Base-by-base conservation (phyloP, 92 coral and sea anemone genomes). In the Montipora capitata region DNA sequence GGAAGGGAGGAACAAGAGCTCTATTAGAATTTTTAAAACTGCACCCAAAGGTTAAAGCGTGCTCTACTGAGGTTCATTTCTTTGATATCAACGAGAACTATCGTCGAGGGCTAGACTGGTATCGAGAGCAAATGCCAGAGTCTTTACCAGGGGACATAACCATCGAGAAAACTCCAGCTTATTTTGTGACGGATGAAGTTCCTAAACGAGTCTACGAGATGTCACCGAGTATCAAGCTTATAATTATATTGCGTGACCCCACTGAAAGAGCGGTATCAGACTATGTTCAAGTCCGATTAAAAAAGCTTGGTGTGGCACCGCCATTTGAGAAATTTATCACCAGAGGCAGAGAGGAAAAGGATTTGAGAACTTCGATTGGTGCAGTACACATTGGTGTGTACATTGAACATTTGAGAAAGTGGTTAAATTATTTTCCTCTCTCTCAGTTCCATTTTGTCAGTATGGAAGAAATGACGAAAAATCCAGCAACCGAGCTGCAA, bases 91-190 rank as follows among this genome's bases (percentile, higher is more conserved):
- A 89, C 9, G 79, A 81, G 39, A 93, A 86, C 11, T 88, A 93
- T 66, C 42, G 12, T 62, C 86, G 88, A 15, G 95, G 94, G 10
- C 45, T 89, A 0, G 91, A 91, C 63, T 95, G 98, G 98, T 95
- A 95, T 75, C 79, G 96, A 56, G 64, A 74, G 3, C 77, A 71
- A 83, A 93, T 95, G 96, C 96, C 98, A 10, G 76, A 90, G 18
- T 81, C 91, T 20, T 58, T 38, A 10, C 78, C 82, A 59, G 77
- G 81, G 9, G 90, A 93, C 48, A 79, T 94, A 11, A 84, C 85
- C 40, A 83, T 95, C 45, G 98, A 95, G 75, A 95, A 95, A 87
- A 91, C 98, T 7, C 98, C 98, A 40, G 90, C 96, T 49, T 95
- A 95, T 79, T 95, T 95, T 84, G 98, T 94, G 65, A 95, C 96